Evolutionary conservation across 2,797 vertebrate species (phyloP), one percentile per base, ranked within the genome.

Genomic region (Crossoptilon crossoptilon): DNA sequence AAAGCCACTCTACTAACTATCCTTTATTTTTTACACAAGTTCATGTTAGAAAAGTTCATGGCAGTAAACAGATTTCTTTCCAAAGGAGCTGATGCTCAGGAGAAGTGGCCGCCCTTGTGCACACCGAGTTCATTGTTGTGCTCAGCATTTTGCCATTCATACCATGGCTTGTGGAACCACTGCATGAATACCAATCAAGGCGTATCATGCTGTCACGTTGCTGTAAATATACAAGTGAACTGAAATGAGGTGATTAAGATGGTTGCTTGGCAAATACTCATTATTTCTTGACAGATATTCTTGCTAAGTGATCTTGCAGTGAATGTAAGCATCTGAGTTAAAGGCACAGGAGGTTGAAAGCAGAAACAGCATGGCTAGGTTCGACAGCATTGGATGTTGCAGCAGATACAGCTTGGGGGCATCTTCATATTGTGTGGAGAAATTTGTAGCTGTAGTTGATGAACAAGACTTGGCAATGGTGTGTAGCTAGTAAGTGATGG

Each of bases 161-260:
- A 68, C 31, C 0, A 2, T 29, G 33, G 11, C 24, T 88, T 4
- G 0, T 87, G 68, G 0, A 0, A 48, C 51, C 56, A 88, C 31
- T 10, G 1, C 15, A 24, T 17, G 75, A 78, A 63, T 76, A 37
- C 10, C 33, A 41, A 62, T 29, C 1, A 1, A 84, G 51, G 29
- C 46, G 66, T 0, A 0, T 43, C 0, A 0, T 72, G n/a, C 17
- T 76, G 73, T 69, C 68, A 46, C 0, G 0, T 58, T 81, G 27
- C 37, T 76, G 4, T 66, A 81, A 87, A 35, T 22, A 59, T 16
- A 72, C 35, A 70, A 70, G 21, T 35, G 87, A 71, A 56, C n/a
- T 63, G 78, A 92, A 95, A 87, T 2, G 2, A 93, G n/a, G 39
- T 63, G 60, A 91, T 95, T 89, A 95, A 79, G 39, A 14, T 23